phyloP scores from a whole-genome alignment of 2,888 invertebrate genomes.

The Platypus cylindrus region DNA sequence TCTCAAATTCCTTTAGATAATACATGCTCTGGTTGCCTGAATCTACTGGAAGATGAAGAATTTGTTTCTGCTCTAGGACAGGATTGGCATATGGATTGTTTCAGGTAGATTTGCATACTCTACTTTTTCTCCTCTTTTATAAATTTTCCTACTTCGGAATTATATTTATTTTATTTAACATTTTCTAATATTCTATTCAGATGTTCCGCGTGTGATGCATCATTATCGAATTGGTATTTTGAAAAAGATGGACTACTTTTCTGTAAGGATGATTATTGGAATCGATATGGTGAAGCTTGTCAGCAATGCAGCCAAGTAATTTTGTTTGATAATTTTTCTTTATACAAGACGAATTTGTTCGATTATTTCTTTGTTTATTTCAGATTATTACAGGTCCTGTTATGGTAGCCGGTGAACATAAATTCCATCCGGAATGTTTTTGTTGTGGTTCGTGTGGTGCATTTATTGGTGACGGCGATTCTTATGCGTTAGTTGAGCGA shows the following conservation, averaged over 20 bases:
- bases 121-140: too few relatives aligned
- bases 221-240: constrained; percentile 82
- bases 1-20: constrained; percentile 14
- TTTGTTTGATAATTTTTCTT: constrained; percentile 3
- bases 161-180: too few relatives aligned
- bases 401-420: constrained; percentile 90
- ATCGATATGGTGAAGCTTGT: constrained; percentile 77
- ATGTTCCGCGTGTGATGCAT: constrained; percentile 80
- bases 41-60: constrained; percentile 61
- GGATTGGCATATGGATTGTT: constrained; percentile 84
- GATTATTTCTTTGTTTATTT: constrained; percentile 1
- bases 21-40: constrained; percentile 61
- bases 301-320: constrained; percentile 73
- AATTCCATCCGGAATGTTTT: constrained; percentile 94
- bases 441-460: constrained; percentile 68
- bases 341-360: not conserved
- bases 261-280: constrained; percentile 82
- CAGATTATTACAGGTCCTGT: constrained; percentile 70
- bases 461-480: constrained; percentile 85
- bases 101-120: constrained; percentile 58
- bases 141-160: too few relatives aligned
- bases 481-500: constrained; percentile 83
- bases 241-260: constrained; percentile 82
- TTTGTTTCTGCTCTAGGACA: constrained; percentile 70
- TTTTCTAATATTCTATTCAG: too few relatives aligned